A percentile compares a stretch with the other conserved stretches of the same genome.
phyloP scores from a whole-genome alignment of 35 echinoderm and acorn worm genomes.

The Anneissia japonica region DNA sequence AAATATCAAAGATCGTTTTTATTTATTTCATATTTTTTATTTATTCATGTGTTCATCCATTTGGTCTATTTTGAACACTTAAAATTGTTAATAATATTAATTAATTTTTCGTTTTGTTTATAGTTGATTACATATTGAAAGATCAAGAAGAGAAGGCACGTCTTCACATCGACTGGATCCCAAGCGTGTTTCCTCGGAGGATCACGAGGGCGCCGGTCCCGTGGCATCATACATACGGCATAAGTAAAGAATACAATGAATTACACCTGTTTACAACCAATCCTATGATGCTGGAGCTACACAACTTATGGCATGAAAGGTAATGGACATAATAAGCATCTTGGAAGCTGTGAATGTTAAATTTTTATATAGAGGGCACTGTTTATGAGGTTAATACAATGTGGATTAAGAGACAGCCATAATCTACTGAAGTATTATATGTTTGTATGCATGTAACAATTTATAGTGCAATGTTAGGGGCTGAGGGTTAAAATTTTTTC shows the following conservation, averaged over 20 bases:
- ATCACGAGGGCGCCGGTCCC: constrained; percentile 80
- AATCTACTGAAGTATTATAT: too few species aligned
- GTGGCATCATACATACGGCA: constrained; percentile 70
- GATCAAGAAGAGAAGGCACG: constrained; percentile 84
- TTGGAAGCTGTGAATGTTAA: too few species aligned
- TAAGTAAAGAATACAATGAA: constrained; percentile 65
- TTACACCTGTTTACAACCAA: constrained; percentile 89
- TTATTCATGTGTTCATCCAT: neutral
- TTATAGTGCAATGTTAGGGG: too few species aligned
- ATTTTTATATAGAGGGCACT: too few species aligned
- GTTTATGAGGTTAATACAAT: too few species aligned
- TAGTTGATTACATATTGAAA: constrained; percentile 97
- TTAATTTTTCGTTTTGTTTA: neutral
- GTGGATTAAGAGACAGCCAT: too few species aligned
- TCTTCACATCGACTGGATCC: constrained; percentile 91
- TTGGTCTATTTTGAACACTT: neutral
- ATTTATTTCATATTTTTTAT: neutral
- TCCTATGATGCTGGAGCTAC: constrained; percentile 81
- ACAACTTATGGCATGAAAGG: constrained; percentile 96
- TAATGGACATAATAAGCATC: too few species aligned
- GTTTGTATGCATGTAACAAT: too few species aligned
- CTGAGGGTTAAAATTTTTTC: too few species aligned
- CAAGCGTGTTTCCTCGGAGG: constrained; percentile 57
- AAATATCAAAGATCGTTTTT: neutral
- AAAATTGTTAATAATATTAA: neutral